Conservation (phyloP, 2,113 vertebrate genomes). For the Pseudopodoces humilis region DNA sequence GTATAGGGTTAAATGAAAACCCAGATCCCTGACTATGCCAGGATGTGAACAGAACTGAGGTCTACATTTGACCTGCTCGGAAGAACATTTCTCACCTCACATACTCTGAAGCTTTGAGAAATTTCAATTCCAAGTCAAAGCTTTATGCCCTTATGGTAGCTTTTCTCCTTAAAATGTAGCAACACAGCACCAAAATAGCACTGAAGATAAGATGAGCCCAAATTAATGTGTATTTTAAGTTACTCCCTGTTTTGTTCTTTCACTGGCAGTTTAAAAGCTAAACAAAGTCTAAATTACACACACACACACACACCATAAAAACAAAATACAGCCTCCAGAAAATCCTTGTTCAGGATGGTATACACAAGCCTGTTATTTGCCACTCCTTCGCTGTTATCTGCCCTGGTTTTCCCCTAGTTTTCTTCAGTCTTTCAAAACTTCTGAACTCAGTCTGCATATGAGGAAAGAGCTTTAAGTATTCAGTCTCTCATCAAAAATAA, state of each 20-base stretch:
- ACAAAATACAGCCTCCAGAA: background rate
- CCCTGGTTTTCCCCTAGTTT: background rate
- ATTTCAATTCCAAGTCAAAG: background rate
- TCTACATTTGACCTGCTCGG: background rate
- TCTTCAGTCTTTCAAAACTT: background rate
- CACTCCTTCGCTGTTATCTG: background rate
- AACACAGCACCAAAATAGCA: background rate
- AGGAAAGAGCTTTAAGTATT: background rate
- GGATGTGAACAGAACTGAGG: background rate
- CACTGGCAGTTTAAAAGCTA: background rate
- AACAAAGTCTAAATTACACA: background rate
- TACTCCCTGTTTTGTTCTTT: background rate
- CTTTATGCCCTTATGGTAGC: background rate
- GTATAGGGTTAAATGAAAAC: background rate
- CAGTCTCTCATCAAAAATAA: background rate
- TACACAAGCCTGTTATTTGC: background rate
- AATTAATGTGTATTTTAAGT: background rate
- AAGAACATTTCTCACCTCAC: background rate
- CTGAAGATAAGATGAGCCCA: background rate
- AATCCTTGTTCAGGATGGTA: background rate
- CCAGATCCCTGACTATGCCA: background rate
- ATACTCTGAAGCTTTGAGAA: background rate
- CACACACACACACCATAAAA: background rate
- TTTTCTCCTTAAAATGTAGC: background rate
- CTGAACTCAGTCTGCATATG: background rate